Percentiles rank a stretch among this genome's conserved stretches.
phyloP scores from a whole-genome alignment of 2,113 vertebrate genomes.

The Blennius ocellaris region DNA sequence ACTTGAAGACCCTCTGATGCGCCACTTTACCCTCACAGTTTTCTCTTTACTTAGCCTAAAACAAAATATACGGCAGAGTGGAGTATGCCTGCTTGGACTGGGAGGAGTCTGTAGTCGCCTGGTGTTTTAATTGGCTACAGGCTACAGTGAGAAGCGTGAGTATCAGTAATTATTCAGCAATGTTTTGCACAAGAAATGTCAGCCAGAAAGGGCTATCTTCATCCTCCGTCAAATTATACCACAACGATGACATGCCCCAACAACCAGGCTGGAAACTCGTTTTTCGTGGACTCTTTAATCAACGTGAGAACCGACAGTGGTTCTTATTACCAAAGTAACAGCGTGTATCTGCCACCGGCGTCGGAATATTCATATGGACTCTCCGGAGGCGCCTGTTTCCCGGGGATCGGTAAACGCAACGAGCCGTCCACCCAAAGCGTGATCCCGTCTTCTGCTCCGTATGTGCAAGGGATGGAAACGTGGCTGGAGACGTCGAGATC shows the following conservation, averaged over 20 bases:
- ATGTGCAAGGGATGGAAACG: conserved; percentile 93
- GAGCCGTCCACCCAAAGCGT: conserved; percentile 88
- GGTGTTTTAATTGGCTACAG: conserved; percentile 96
- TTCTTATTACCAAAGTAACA: conserved; percentile 91
- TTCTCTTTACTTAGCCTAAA: conserved; percentile 69
- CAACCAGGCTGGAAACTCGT: conserved; percentile 96
- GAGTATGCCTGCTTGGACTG: conserved; percentile 86
- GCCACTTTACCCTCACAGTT: conserved; percentile 45
- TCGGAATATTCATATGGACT: conserved; percentile 95
- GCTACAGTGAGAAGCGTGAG: conserved; percentile 91
- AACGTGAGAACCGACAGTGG: conserved; percentile 91
- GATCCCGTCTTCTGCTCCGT: conserved; percentile 87
- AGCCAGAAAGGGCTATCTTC: conserved; percentile 99
- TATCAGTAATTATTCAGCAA: conserved; percentile 99
- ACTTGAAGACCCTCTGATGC: conserved; percentile 32
- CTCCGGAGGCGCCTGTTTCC: conserved; percentile 94
- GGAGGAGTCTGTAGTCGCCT: conserved; percentile 92
- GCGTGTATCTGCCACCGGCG: conserved; percentile 91
- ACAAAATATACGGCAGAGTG: conserved; percentile 88
- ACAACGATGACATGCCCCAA: conserved; percentile 99
- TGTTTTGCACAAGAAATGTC: conserved; percentile 99
- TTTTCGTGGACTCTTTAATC: conserved; percentile 98
- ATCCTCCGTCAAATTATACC: conserved; percentile 97
- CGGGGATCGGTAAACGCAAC: conserved; percentile 93
- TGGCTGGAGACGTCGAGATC: conserved; percentile 94